Evolutionary conservation across 1,140 invertebrate genomes (phyloP), one percentile per base, ranked within the genome.

Genomic region (Ditylenchus dipsaci): DNA sequence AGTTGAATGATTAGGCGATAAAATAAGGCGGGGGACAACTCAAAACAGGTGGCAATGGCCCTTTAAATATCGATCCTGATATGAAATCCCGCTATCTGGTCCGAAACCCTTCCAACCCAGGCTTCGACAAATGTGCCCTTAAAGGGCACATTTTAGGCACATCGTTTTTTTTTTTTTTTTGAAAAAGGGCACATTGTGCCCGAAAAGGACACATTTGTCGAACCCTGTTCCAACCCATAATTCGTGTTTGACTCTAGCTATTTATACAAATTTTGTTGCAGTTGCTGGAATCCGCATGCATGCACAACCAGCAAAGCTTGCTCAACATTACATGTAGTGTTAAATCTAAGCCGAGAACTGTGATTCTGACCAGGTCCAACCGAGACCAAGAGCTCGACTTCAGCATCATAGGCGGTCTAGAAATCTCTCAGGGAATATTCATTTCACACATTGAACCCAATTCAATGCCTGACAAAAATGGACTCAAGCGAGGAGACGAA

Each of bases 241-340:
- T n/a, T n/a, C 21, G 45, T 15, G 21, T 47, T 21, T 21, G 45
- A 15, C 15, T 47, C 15, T 21, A 21, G 21, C 15, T 47, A 47
- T 15, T 15, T 15, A 47, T 15, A 21, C 45, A 47, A 47, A 47
- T 47, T 47, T 47, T 47, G n/a, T n/a, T 67, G 85, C 87, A 53
- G 88, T 88, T 64, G 53, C 85, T 95, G 61, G 91, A 93, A 78
- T 85, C 87, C 69, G 90, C 92, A 76, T 90, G 91, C 78, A 90
- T 93, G 90, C 87, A 89, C 59, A 90, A 90, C 42, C 88, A 89
- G 84, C 84, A 87, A 66, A 85, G 89, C 68, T 85, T 98, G 74
- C 83, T 98, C 64, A 95, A 96, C 80, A 93, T 98, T 77, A 93
- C 94, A 1, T 97, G 94, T 85, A 91, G 91, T 17, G 92, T 93